Conservation (phyloP, 2,888 invertebrate species). For the Acanthococcus lagerstroemiae region DNA sequence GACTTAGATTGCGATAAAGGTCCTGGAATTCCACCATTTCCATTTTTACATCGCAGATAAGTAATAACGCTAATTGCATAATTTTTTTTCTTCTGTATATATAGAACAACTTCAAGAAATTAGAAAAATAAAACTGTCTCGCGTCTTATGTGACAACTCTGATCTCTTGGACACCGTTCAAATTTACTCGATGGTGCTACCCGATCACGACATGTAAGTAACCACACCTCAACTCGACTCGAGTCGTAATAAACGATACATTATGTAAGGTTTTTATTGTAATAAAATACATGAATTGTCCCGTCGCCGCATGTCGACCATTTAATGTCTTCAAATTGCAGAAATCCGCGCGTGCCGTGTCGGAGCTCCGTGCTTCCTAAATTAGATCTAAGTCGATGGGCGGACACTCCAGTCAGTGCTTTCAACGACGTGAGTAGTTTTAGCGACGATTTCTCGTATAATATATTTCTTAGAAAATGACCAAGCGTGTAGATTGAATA, state of each 20-base stretch:
- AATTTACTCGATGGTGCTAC: constrained; percentile 81
- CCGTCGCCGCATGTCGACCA: neutral
- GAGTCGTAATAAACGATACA: neutral
- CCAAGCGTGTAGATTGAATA: neutral
- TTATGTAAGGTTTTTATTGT: neutral
- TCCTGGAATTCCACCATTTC: too few relatives aligned
- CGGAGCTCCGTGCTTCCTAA: constrained; percentile 76
- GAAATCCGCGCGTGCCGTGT: constrained; percentile 85
- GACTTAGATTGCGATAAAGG: too few relatives aligned
- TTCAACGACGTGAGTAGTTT: constrained; percentile 18
- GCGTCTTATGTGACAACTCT: constrained; percentile 83
- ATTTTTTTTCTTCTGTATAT: too few relatives aligned
- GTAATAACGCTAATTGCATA: too few relatives aligned
- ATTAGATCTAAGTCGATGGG: constrained; percentile 84
- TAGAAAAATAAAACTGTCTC: constrained; percentile 65
- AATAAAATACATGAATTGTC: neutral
- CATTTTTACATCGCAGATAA: too few relatives aligned
- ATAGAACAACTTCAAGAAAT: constrained; percentile 73
- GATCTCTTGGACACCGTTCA: constrained; percentile 85
- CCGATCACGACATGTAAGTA: constrained; percentile 85
- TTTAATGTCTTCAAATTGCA: constrained; percentile 41
- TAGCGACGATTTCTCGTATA: neutral
- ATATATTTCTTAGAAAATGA: neutral
- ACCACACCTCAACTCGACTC: too few relatives aligned
- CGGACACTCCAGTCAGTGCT: constrained; percentile 49